Evolutionary conservation across 2,888 invertebrate species (phyloP), one percentile per base, ranked within the genome.

Genomic region (Aleiodes testaceus): DNA sequence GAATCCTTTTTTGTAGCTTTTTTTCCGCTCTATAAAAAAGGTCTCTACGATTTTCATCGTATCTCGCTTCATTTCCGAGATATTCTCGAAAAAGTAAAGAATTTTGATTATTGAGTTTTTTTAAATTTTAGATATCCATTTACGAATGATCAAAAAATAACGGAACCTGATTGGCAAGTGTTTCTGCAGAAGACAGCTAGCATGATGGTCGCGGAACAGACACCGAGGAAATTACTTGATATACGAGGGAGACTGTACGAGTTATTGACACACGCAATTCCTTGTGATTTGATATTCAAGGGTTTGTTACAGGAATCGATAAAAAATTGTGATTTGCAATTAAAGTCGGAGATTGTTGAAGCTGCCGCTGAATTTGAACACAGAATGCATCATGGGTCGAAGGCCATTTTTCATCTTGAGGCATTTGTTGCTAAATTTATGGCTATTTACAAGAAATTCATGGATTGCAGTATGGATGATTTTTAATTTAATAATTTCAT

Each of bases 381-480:
- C 85, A 92, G 96, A 78, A 93, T 98, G 91, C 93, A 94, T 81
- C 91, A 93, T 69, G 99, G 99, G 16, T 95, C 94, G 80, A 99
- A 99, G 88, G 92, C 95, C 20, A 98, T 99, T 80, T 98, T 97
- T 83, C 99, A 99, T 87, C 89, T 99, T 66, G 99, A 99, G 88
- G 98, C 98, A 2, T 99, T 99, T 89, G 94, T 98, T 61, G 97
- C 97, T 0, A 94, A 95, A 80, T 98, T 98, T 86, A 99, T 99
- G 99, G 92, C 93, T 44, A 93, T 97, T 78, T 98, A 97, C 85
- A 95, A 96, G 83, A 93, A 93, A 80, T 97, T 95, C 85, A 91
- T 96, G 85, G 95, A 95, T 84, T 93, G 93, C 80, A 91, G 91
- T 20, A 84, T 93, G 78, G 91, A 89, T 68, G 92, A 89, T 81